phyloP scores from a whole-genome alignment of 2,113 vertebrate genomes.

The Passer domesticus region DNA sequence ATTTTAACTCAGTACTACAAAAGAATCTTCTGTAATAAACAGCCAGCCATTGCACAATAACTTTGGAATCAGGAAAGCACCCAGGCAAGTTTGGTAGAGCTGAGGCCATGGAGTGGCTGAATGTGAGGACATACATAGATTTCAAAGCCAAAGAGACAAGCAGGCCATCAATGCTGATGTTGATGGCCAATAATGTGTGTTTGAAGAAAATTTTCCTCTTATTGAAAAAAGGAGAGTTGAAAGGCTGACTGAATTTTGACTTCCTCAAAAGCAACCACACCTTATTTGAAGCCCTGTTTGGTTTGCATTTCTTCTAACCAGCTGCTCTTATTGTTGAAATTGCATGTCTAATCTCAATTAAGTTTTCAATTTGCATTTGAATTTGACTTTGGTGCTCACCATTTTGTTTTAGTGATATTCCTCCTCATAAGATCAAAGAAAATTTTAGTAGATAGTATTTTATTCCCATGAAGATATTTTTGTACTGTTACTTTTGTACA shows the following conservation, averaged over 20 bases:
- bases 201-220: neutral
- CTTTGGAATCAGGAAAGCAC: neutral
- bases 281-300: neutral
- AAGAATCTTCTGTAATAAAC: neutral
- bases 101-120: neutral
- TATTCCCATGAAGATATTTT: neutral
- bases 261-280: neutral
- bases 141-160: conserved; percentile 1
- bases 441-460: neutral
- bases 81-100: neutral
- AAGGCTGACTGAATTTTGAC: neutral
- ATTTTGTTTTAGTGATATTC: neutral
- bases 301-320: neutral
- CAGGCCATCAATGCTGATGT: neutral
- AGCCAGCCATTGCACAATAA: neutral
- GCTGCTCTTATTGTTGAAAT: neutral
- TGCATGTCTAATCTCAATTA: neutral
- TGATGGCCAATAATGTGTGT: neutral
- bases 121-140: neutral
- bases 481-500: neutral
- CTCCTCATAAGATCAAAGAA: neutral
- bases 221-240: neutral
- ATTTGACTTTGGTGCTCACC: neutral
- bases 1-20: neutral
- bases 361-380: neutral